Percentiles rank a stretch among this genome's conserved stretches.
Conservation (phyloP, 2,113 vertebrate species). For the Daboia siamensis region DNA sequence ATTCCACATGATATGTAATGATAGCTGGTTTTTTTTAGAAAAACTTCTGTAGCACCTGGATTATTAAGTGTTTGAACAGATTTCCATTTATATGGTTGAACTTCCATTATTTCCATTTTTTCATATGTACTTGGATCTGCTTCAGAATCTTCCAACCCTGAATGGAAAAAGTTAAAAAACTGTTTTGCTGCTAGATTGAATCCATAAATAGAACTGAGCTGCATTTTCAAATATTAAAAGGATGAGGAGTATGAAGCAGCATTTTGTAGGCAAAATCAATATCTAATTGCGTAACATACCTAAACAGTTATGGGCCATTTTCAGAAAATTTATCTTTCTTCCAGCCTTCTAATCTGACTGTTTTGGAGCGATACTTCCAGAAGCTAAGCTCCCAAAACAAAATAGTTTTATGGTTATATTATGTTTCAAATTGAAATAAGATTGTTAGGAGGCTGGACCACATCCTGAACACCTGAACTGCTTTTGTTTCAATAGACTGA, state of each 20-base stretch:
- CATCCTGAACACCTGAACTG: no score
- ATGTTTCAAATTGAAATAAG: no score
- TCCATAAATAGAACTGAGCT: background rate
- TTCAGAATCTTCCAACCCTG: background rate
- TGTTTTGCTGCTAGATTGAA: no score
- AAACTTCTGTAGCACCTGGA: background rate
- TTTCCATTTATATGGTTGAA: background rate
- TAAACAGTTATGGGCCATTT: no score
- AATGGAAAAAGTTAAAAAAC: background rate
- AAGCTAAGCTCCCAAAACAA: no score
- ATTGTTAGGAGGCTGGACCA: no score
- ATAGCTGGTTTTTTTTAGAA: background rate
- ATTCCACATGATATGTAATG: constrained; percentile 3
- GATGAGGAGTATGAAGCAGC: background rate
- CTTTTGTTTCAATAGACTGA: no score
- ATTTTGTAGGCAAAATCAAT: background rate
- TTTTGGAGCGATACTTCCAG: no score
- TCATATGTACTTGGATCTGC: background rate
- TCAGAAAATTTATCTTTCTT: no score
- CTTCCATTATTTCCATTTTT: background rate
- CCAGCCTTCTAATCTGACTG: no score
- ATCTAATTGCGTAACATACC: no score
- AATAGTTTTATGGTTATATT: no score
- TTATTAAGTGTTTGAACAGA: background rate
- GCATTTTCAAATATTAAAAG: background rate